A percentile compares a stretch with the other conserved stretches of the same genome.
Conservation (phyloP, 1,140 invertebrate genomes). For the Olivierus martensii region DNA sequence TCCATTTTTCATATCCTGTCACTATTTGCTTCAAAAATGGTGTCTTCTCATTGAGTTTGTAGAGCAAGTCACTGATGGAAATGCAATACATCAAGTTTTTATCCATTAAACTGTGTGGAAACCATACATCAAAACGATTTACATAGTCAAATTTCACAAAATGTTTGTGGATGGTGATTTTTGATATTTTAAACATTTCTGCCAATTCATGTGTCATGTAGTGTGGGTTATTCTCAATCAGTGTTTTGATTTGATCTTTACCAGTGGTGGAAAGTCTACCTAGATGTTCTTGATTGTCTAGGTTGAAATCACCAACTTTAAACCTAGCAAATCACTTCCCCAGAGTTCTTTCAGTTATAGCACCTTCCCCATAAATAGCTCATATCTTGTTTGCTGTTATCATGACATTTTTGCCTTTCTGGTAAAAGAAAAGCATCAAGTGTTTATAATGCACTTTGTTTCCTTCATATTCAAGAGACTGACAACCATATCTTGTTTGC, state of each 20-base stretch:
- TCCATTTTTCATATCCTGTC: background rate
- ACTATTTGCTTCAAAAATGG: background rate
- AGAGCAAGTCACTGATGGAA: conserved; percentile 2
- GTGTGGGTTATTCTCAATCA: background rate
- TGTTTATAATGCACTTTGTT: background rate
- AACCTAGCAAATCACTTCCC: background rate
- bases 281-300: background rate
- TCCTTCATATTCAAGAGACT: background rate
- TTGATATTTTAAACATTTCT: conserved; percentile 1
- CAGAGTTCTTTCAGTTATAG: background rate
- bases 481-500: background rate
- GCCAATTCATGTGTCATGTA: background rate
- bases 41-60: background rate
- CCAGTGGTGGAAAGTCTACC: background rate
- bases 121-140: conserved; percentile 1
- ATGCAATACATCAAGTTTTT: background rate
- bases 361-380: background rate
- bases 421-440: background rate
- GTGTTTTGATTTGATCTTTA: background rate
- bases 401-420: background rate
- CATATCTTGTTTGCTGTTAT: background rate
- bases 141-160: background rate
- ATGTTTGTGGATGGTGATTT: background rate
- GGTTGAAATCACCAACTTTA: background rate
- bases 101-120: background rate